Conservation (phyloP, 2,888 invertebrate species). For the Hybos culiciformis region DNA sequence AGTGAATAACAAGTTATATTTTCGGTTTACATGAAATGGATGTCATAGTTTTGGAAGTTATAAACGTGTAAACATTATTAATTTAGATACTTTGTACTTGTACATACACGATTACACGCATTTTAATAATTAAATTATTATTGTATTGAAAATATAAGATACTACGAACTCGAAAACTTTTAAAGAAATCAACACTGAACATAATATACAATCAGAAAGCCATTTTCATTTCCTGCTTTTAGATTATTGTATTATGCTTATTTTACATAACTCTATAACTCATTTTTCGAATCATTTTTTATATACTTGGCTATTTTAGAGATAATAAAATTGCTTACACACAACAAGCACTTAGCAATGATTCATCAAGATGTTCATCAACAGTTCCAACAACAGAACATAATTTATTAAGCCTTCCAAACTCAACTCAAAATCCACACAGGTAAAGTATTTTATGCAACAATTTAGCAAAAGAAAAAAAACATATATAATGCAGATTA, state of each 20-base stretch:
- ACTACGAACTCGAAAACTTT: too few relatives aligned
- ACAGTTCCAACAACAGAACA: slow-evolving; percentile 26
- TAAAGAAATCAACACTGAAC: too few relatives aligned
- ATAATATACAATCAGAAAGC: background rate
- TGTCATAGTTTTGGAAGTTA: background rate
- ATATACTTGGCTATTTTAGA: slow-evolving; percentile 16
- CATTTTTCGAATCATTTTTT: too few relatives aligned
- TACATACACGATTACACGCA: too few relatives aligned
- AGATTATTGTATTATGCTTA: too few relatives aligned
- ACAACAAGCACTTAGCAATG: slow-evolving; percentile 37
- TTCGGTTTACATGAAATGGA: background rate
- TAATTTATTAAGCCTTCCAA: slow-evolving; percentile 13
- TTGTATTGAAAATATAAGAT: too few relatives aligned
- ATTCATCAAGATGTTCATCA: slow-evolving; percentile 39
- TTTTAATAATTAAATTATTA: too few relatives aligned
- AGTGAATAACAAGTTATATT: background rate
- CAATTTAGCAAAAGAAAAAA: too few relatives aligned
- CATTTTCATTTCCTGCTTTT: background rate
- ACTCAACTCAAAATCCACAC: slow-evolving; percentile 32
- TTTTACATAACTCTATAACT: too few relatives aligned
- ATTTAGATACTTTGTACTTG: too few relatives aligned
- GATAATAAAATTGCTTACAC: slow-evolving; percentile 35
- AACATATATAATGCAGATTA: too few relatives aligned
- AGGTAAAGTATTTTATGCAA: slow-evolving; percentile 29
- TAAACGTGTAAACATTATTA: too few relatives aligned